These are phyloP conservation scores for Decapterus maruadsi DNA, from an alignment of 2,797 vertebrate species.

Conservation along the genomic window DNA sequence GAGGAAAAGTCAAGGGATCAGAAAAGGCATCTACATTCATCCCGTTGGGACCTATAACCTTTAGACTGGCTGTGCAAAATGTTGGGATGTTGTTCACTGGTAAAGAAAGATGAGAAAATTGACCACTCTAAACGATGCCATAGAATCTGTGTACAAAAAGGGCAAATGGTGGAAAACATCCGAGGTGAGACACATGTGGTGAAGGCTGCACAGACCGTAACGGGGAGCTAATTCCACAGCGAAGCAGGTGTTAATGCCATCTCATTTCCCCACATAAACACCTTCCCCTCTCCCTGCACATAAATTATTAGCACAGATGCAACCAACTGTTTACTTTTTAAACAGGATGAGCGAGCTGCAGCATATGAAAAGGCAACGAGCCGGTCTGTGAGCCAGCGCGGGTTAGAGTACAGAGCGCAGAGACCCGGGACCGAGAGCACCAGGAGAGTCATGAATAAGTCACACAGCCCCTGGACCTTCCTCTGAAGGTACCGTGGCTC, in stretches of 20 bases:
- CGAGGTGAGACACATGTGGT: constrained; percentile 31
- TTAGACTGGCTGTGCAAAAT: background rate
- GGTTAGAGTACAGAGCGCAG: constrained; percentile 56
- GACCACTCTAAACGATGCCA: constrained; percentile 12
- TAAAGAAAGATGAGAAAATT: constrained; percentile 22
- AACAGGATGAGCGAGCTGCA: constrained; percentile 82
- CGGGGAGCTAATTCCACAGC: constrained; percentile 67
- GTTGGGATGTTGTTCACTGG: background rate
- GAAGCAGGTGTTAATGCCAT: constrained; percentile 80
- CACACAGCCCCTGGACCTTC: constrained; percentile 85
- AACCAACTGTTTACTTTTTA: constrained; percentile 95
- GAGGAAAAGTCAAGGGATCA: background rate
- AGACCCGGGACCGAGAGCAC: constrained; percentile 63
- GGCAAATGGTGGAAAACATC: background rate
- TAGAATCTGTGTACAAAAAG: constrained; percentile 7
- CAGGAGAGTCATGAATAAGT: constrained; percentile 87
- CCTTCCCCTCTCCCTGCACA: constrained; percentile 76
- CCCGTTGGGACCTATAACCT: background rate
- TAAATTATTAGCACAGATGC: constrained; percentile 85
- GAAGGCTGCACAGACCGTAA: constrained; percentile 36
- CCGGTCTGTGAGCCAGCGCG: constrained; percentile 49
- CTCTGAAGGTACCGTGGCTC: constrained; percentile 81
- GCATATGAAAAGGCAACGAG: constrained; percentile 73
- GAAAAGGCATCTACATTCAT: background rate
- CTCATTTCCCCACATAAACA: constrained; percentile 85